phyloP scores from a whole-genome alignment of 2,888 invertebrate genomes.

The Limnephilus marmoratus region DNA sequence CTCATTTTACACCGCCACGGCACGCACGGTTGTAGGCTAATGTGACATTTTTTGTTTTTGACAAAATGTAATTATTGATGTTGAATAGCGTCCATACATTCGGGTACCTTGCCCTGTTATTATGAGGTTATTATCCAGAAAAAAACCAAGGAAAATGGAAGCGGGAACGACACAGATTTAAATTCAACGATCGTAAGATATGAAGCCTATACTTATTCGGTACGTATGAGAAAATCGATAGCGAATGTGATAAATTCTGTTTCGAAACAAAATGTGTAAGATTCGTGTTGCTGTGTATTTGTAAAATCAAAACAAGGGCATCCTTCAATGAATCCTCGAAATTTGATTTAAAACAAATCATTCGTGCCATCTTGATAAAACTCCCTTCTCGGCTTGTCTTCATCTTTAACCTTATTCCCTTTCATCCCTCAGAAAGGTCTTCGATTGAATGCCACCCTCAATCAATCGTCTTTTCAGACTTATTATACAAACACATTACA shows the following conservation, averaged over 20 bases:
- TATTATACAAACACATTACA: conserved; percentile 54
- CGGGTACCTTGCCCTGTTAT: background rate
- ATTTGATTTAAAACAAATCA: conserved; percentile 32
- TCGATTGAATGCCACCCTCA: conserved; percentile 44
- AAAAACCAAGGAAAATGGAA: background rate
- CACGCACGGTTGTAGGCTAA: background rate
- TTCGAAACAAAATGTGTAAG: background rate
- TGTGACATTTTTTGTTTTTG: background rate
- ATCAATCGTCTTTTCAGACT: conserved; percentile 54
- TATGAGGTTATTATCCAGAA: background rate
- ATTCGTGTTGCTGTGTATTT: background rate
- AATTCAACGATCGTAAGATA: background rate
- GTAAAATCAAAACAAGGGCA: background rate
- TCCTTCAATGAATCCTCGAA: conserved; percentile 9
- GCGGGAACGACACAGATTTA: background rate
- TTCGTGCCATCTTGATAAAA: conserved; percentile 39
- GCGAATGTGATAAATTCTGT: background rate
- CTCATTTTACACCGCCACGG: background rate
- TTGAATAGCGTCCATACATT: background rate
- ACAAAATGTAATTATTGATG: background rate
- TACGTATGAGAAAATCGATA: background rate
- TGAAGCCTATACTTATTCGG: background rate
- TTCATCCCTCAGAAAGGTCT: conserved; percentile 44
- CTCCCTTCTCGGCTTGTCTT: background rate
- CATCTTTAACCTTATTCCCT: conserved; percentile 26